Evolutionary conservation across 1,140 invertebrate genomes (phyloP), one percentile per base, ranked within the genome.

Genomic region (Venustaconcha ellipsiformis): DNA sequence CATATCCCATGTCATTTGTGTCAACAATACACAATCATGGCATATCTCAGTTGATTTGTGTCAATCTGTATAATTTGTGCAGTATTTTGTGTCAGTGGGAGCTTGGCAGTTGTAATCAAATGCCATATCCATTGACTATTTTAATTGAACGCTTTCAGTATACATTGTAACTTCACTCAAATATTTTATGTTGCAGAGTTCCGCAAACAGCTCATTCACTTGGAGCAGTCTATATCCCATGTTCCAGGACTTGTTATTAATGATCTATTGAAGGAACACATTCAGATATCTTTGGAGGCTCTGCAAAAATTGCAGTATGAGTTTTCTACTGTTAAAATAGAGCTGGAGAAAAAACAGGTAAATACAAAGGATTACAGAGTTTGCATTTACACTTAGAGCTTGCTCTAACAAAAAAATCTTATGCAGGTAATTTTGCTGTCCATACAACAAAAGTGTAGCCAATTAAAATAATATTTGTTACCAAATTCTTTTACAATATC

Each of bases 221-320:
- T 89, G 18, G 88, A 89, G 67, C 67, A 83, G 13, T 73, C 78
- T 15, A 78, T 84, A 23, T 77, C 83, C 0, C 75, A 77, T 26
- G 79, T 89, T 30, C 88, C 88, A 20, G 58, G 62, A 13, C 72
- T 88, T 12, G 78, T 89, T 0, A 80, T 89, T 56, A 74, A 72
- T 14, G 85, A 87, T 56, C 23, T 87, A 4, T 58, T 86, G 14
- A 80, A 82, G 18, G 64, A 75, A 13, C 75, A 84, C 8, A 75
- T 86, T 5, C 23, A 72, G 20, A 66, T 76, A 8, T 75, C 80
- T 6, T 67, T 72, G 57, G 37, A 74, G 0, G 78, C 76, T 14
- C 82, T 82, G 48, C 78, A 71, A 26, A 26, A 68, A n/a, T 65
- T 85, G 14, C 60, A 83, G n/a, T 64, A 75, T 48, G 55, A 82